Base-by-base conservation (phyloP, 2,113 vertebrate species). In the Paratilapia polleni region DNA sequence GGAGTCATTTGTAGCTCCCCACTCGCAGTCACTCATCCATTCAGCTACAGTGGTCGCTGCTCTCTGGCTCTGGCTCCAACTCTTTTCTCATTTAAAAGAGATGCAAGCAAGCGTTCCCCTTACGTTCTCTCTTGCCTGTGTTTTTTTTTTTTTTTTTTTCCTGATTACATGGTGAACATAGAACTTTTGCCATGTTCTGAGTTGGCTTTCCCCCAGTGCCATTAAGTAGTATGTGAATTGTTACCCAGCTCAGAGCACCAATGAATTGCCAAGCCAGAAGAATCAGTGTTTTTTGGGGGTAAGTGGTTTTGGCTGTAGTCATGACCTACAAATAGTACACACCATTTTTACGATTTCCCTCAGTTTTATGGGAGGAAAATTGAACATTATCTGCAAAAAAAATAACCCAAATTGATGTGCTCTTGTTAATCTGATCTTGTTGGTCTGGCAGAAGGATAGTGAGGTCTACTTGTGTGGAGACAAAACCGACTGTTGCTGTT, bases 21-120 rank as follows among this genome's bases (percentile, higher is more conserved):
- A 20, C 49, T 54, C 19, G 19, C 70, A 85, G 79, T 88, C 89
- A 92, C 83, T 93, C 86, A 91, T 79, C 86, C 89, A 86, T 91
- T 93, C 88, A 83, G 43, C 34, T 8, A 22, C 34, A 80, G 4
- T 60, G 24, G 80, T 88, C 88, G 91, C 88, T 90, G 91, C 75
- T 88, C 41, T 24, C 87, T 81, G 82, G 82, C 52, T 91, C 52
- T 13, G 11, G 70, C 77, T 91, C 87, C 85, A 90, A 64, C 56
- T 82, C 62, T 57, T 78, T 83, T 78, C 52, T 57, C 63, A 60
- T 80, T 85, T 22, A 68, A 87, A 89, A 58, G 43, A 75, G 58
- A 77, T 15, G 31, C 54, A 54, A 58, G 31, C 24, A 49, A 83
- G 60, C 20, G 47, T 36, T 60, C 41, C 49, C 73, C 31, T 79